Conservation (phyloP, 2,113 vertebrate species). For the Asarcornis scutulata region DNA sequence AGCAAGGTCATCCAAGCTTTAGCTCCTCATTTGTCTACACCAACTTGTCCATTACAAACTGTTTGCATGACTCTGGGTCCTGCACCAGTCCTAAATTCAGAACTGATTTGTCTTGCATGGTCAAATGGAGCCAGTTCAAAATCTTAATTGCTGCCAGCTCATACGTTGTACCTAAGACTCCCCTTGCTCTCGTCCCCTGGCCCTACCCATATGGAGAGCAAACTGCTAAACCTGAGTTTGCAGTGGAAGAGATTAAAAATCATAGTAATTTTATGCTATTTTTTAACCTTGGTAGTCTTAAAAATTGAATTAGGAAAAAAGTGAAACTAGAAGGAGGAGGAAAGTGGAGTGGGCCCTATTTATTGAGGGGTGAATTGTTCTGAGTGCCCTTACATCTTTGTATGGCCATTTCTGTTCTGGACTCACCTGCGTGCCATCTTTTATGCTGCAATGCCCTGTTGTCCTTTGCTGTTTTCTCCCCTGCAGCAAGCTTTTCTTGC, state of each 20-base stretch:
- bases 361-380: not conserved
- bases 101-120: not conserved
- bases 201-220: not conserved
- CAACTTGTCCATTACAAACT: not conserved
- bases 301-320: not conserved
- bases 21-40: not conserved
- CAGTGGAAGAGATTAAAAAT: not conserved
- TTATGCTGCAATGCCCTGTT: not conserved
- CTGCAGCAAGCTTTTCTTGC: not conserved
- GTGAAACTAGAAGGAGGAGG: not conserved
- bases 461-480: not conserved
- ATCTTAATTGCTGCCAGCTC: not conserved
- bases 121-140: not conserved
- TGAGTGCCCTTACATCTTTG: not conserved
- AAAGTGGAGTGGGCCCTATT: not conserved
- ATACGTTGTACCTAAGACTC: not conserved
- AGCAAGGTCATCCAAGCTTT: rapidly evolving
- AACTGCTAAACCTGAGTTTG: not conserved
- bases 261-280: not conserved
- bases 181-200: not conserved
- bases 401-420: not conserved
- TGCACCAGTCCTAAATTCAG: not conserved
- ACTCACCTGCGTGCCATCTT: not conserved
- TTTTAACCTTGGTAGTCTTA: not conserved
- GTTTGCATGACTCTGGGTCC: not conserved